These are phyloP conservation scores for Ophiodon elongatus DNA, from an alignment of 2,113 vertebrate genomes.

Conservation along the genomic window DNA sequence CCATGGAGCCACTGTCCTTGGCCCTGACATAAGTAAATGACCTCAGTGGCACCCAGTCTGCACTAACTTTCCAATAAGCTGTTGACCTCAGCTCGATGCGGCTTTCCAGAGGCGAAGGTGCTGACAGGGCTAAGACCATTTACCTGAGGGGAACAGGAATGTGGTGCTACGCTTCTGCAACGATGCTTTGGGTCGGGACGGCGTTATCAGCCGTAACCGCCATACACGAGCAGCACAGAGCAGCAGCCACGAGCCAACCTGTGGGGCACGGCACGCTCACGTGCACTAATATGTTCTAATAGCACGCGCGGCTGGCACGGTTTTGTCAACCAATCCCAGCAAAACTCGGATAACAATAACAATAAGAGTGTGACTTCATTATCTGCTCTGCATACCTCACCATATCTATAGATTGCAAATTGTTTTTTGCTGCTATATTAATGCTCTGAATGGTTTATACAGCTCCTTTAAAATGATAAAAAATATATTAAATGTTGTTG, in stretches of 20 bases:
- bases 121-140: not conserved
- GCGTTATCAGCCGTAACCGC: not conserved
- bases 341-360: not conserved
- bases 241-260: not conserved
- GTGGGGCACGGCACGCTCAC: not conserved
- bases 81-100: constrained; percentile 49
- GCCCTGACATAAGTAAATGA: constrained; percentile 56
- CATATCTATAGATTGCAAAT: not conserved
- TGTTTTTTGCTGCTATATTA: not conserved
- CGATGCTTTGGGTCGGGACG: not conserved
- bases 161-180: not conserved
- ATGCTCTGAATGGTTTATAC: not conserved
- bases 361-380: not conserved
- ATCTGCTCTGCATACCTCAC: not conserved
- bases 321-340: not conserved
- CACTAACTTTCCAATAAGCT: constrained; percentile 69
- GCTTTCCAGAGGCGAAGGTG: constrained; percentile 31
- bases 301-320: not conserved
- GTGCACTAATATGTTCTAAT: not conserved
- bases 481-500: not conserved
- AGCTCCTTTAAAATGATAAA: not conserved
- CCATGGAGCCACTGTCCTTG: not conserved
- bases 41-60: constrained; percentile 62
- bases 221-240: not conserved
- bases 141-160: not conserved